These are phyloP conservation scores for Drosophila conformis DNA, from an alignment of 2,888 invertebrate species.

Conservation along the genomic window DNA sequence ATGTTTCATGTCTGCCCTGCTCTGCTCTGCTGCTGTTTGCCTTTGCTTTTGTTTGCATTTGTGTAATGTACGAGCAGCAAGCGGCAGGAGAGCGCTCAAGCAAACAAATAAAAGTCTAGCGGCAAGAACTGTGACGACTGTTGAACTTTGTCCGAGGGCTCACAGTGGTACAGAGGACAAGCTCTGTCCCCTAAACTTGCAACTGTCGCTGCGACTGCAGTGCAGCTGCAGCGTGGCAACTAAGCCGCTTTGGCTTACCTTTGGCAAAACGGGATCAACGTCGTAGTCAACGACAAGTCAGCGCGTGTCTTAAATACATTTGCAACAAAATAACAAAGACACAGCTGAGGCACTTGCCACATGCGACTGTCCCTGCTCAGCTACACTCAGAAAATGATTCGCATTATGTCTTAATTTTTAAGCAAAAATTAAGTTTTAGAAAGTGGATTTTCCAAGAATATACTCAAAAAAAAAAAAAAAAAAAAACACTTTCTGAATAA, in stretches of 20 bases:
- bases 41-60: constrained; percentile 53
- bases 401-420: no score
- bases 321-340: constrained; percentile 40
- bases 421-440: no score
- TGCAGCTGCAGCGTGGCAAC: constrained; percentile 18
- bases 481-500: neutral
- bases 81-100: constrained; percentile 46
- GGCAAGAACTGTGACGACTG: constrained; percentile 66
- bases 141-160: constrained; percentile 63
- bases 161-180: constrained; percentile 8
- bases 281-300: constrained; percentile 60
- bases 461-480: no score
- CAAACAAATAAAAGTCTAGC: constrained; percentile 65
- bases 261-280: constrained; percentile 64
- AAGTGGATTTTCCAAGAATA: no score
- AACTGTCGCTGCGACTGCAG: constrained; percentile 6
- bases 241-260: constrained; percentile 75
- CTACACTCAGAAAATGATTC: constrained; percentile 3
- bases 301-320: constrained; percentile 64
- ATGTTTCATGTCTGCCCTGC: constrained; percentile 39
- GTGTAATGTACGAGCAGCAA: constrained; percentile 48
- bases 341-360: constrained; percentile 30
- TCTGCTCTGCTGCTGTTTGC: constrained; percentile 28
- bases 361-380: constrained; percentile 12
- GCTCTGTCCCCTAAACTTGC: constrained; percentile 20